A percentile compares a stretch with the other conserved stretches of the same genome.
phyloP scores from a whole-genome alignment of 2,888 invertebrate species.

The Drosophila phalerata region DNA sequence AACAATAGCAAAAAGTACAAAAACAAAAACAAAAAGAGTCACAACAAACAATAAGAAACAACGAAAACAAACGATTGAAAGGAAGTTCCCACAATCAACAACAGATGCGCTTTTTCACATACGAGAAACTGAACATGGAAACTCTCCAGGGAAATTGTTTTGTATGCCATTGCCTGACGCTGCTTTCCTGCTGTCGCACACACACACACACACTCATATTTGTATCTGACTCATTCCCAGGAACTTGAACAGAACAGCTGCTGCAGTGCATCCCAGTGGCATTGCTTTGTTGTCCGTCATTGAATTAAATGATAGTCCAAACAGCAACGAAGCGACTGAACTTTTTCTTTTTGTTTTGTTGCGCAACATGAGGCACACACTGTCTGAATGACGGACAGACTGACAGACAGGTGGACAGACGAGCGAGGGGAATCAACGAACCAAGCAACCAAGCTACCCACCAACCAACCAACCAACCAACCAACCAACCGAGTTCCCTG shows the following conservation, averaged over 20 bases:
- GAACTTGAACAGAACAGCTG: slow-evolving; percentile 33
- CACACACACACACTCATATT: slow-evolving; percentile 24
- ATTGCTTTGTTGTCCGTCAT: slow-evolving; percentile 75
- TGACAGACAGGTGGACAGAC: slow-evolving; percentile 10
- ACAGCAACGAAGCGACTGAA: slow-evolving; percentile 25
- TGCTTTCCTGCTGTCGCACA: slow-evolving; percentile 27
- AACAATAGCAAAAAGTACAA: slow-evolving; percentile 34
- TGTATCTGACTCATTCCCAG: slow-evolving; percentile 36
- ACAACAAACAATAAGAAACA: slow-evolving; percentile 58
- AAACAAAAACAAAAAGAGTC: slow-evolving; percentile 31
- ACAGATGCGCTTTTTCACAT: slow-evolving; percentile 81
- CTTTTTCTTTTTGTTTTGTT: slow-evolving; percentile 43
- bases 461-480: neutral
- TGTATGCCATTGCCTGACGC: slow-evolving; percentile 54
- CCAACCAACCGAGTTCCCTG: slow-evolving; percentile 11
- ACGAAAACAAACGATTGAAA: slow-evolving; percentile 77
- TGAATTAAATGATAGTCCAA: slow-evolving; percentile 75
- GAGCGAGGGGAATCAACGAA: slow-evolving; percentile 9
- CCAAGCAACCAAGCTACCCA: neutral
- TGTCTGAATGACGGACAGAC: slow-evolving; percentile 10
- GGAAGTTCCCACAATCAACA: slow-evolving; percentile 82
- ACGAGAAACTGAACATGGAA: slow-evolving; percentile 79
- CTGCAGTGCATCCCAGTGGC: slow-evolving; percentile 65
- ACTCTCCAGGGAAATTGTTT: slow-evolving; percentile 80
- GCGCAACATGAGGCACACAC: slow-evolving; percentile 31